Evolutionary conservation across 2,888 invertebrate genomes (phyloP), one percentile per base, ranked within the genome.

Genomic region (Molorchus minor): DNA sequence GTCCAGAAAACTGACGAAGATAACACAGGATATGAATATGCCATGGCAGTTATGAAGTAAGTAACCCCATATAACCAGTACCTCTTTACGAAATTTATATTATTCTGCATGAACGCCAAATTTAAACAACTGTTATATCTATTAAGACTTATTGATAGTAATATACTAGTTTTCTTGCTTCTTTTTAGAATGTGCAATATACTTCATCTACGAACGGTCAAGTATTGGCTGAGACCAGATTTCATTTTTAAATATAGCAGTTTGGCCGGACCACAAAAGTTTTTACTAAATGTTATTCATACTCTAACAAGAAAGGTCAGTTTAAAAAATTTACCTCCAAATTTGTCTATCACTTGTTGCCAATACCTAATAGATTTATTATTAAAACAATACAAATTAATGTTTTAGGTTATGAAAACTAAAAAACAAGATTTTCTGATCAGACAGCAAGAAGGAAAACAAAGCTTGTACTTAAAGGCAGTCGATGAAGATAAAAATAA

Each of bases 401-500:
- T 25, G 2, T 47, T 65, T 21, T 51, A 86, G 86, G 86, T 87
- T 8, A 88, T 92, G 62, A 85, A 85, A 73, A 87, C 85, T 79
- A 92, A 91, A 84, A 92, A 90, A 83, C 88, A 88, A 65, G 90
- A 91, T 62, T 90, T 86, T 77, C 83, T 85, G 71, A 82, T 85
- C 60, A 85, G 87, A 20, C 80, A 51, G 43, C 30, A 52, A 3
- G 58, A 55, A 36, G 70, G 68, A 3, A 69, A 70, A 45, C 17
- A 20, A n/a, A 71, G 62, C 56, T 58, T 71, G 38, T 71, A 72
- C 36, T 54, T 57, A 8, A 56, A 68, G 29, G 67, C 67, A 15
- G 49, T 71, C 2, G 61, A 58, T 19, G 60, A 61, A 4, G 51
- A 58, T 13, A 56, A 40, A 33, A 44, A 44, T 19, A 58, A 62